phyloP scores from a whole-genome alignment of 2,888 invertebrate genomes.

The Onchidella celtica region DNA sequence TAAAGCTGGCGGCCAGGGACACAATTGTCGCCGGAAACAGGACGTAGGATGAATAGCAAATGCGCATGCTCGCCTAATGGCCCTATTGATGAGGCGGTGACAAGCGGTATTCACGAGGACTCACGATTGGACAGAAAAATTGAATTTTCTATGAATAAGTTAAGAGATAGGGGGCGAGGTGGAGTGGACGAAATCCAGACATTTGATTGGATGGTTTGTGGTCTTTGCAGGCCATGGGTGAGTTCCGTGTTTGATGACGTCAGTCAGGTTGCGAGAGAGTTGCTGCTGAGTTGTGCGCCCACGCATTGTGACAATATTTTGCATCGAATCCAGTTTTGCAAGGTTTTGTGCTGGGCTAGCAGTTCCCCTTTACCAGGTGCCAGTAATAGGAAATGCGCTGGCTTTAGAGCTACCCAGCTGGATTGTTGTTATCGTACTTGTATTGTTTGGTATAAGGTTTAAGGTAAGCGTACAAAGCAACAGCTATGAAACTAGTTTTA shows the following conservation, averaged over 20 bases:
- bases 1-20: slow-evolving; percentile 32
- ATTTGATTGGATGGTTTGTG: slow-evolving; percentile 22
- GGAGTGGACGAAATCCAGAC: not conserved
- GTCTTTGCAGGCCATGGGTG: not conserved
- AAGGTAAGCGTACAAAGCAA: too few relatives aligned
- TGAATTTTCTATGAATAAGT: slow-evolving; percentile 42
- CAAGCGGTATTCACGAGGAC: slow-evolving; percentile 31
- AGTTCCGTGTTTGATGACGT: slow-evolving; percentile 17
- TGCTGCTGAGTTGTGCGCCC: not conserved
- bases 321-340: too few relatives aligned
- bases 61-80: slow-evolving; percentile 51
- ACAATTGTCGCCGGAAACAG: slow-evolving; percentile 46
- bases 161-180: not conserved
- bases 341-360: too few relatives aligned
- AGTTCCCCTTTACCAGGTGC: too few relatives aligned
- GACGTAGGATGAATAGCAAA: slow-evolving; percentile 49
- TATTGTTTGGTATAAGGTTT: too few relatives aligned
- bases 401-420: too few relatives aligned
- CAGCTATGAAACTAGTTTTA: too few relatives aligned
- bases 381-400: too few relatives aligned
- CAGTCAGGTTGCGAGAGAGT: not conserved
- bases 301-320: not conserved
- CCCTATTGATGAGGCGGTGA: slow-evolving; percentile 48
- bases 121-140: slow-evolving; percentile 46
- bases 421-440: too few relatives aligned